A percentile compares a stretch with the other conserved stretches of the same genome.
Evolutionary conservation across 2,888 invertebrate species (phyloP).

Genomic region (Gonocerus acuteangulatus): DNA sequence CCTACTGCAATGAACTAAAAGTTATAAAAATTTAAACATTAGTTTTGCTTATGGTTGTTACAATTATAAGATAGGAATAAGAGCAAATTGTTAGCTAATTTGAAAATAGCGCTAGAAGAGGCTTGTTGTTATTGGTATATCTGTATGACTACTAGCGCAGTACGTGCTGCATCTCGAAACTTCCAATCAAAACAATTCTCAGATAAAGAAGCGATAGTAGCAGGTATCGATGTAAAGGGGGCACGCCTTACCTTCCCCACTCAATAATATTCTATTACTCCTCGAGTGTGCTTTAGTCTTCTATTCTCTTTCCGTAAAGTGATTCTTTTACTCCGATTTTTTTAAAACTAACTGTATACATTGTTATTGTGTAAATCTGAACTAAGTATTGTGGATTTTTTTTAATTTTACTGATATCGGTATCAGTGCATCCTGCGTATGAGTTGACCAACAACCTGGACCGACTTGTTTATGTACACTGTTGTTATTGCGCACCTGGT

Average conservation of each 20-base stretch:
- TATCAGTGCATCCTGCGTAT: slow-evolving; percentile 11
- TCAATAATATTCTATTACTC: not conserved
- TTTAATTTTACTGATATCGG: slow-evolving; percentile 14
- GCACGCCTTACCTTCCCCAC: not conserved
- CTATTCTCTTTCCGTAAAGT: not conserved
- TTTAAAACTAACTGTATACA: not conserved
- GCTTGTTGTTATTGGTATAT: too few relatives aligned
- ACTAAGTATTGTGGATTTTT: not conserved
- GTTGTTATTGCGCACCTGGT: slow-evolving; percentile 35
- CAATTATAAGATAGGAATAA: too few relatives aligned
- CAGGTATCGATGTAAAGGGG: not conserved
- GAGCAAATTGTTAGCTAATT: too few relatives aligned
- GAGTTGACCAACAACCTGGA: slow-evolving; percentile 7
- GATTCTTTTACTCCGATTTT: not conserved
- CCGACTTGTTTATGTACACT: slow-evolving; percentile 31
- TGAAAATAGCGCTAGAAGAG: too few relatives aligned
- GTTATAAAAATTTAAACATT: too few relatives aligned
- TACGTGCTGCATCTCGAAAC: not conserved
- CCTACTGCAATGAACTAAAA: too few relatives aligned
- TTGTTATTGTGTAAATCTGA: too few relatives aligned
- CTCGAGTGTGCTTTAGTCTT: not conserved
- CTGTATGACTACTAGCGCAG: not conserved
- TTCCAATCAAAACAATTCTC: not conserved
- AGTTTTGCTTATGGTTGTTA: too few relatives aligned
- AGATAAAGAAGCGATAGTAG: not conserved